A percentile compares a stretch with the other conserved stretches of the same genome.
phyloP scores from a whole-genome alignment of 1,140 invertebrate species.

The Drosophila serrata region DNA sequence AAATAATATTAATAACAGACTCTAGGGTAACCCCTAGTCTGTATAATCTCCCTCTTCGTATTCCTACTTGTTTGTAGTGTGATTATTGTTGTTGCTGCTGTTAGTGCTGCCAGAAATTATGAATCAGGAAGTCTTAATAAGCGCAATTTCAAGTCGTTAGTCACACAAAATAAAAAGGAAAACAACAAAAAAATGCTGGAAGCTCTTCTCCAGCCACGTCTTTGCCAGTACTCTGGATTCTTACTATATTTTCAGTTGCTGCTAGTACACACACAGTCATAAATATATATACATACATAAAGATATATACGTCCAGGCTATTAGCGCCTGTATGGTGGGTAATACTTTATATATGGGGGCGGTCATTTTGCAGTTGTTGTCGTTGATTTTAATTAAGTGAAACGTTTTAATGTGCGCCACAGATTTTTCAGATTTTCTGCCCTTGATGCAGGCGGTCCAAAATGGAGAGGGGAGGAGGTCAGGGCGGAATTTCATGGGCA shows the following conservation, averaged over 20 bases:
- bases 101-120: conserved; percentile 71
- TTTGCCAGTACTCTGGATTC: conserved; percentile 46
- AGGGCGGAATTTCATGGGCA: conserved; percentile 41
- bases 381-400: conserved; percentile 78
- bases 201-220: conserved; percentile 56
- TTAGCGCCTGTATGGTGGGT: conserved; percentile 50
- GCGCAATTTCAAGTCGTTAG: conserved; percentile 83
- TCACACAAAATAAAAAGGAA: conserved; percentile 59
- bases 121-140: conserved; percentile 85
- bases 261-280: conserved; percentile 20
- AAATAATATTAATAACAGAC: too few species aligned
- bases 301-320: conserved; percentile 23
- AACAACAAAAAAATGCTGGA: conserved; percentile 34
- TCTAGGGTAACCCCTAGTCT: conserved; percentile 4
- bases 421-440: conserved; percentile 58
- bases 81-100: conserved; percentile 23
- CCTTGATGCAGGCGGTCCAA: conserved; percentile 38
- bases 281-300: conserved; percentile 10
- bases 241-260: conserved; percentile 27
- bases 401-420: conserved; percentile 75
- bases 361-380: conserved; percentile 54
- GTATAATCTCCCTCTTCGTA: too few species aligned
- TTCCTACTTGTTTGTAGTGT: conserved; percentile 18
- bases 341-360: conserved; percentile 53
- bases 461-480: background rate